Percentiles rank a stretch among this genome's conserved stretches.
These are phyloP conservation scores for Lasioglossum zephyrum DNA, from an alignment of 2,888 invertebrate genomes.

Conservation along the genomic window DNA sequence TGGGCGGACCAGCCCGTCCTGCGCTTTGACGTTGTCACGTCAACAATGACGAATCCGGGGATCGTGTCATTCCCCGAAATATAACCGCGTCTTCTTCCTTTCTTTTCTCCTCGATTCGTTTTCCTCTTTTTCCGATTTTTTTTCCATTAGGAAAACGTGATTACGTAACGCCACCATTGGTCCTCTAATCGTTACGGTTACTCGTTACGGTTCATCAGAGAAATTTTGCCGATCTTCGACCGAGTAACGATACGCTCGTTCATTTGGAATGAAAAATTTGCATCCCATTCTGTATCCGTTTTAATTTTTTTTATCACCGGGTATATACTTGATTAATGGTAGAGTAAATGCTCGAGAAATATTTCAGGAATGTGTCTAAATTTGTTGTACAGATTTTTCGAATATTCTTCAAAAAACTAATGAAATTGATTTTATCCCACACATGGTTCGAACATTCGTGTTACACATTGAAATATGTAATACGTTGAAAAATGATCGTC, in stretches of 20 bases:
- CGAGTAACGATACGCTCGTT: not conserved
- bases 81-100: conserved; percentile 20
- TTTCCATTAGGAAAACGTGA: not conserved
- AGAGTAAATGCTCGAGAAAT: not conserved
- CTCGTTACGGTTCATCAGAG: not conserved
- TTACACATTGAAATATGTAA: not conserved
- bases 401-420: too few species aligned
- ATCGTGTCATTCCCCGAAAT: conserved; percentile 60
- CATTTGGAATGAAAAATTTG: not conserved
- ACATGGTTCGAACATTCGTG: not conserved
- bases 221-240: not conserved
- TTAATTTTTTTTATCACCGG: not conserved
- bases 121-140: not conserved
- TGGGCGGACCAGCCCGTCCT: conserved; percentile 74
- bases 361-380: not conserved
- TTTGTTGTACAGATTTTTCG: not conserved
- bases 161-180: not conserved
- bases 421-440: not conserved
- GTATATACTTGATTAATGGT: not conserved
- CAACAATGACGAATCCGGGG: conserved; percentile 51
- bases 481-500: not conserved
- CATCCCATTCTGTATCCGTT: not conserved
- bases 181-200: conserved; percentile 4
- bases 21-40: conserved; percentile 49
- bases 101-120: not conserved